A percentile compares a stretch with the other conserved stretches of the same genome.
These are phyloP conservation scores for Odontomachus brunneus DNA, from an alignment of 1,140 invertebrate genomes.

Conservation along the genomic window DNA sequence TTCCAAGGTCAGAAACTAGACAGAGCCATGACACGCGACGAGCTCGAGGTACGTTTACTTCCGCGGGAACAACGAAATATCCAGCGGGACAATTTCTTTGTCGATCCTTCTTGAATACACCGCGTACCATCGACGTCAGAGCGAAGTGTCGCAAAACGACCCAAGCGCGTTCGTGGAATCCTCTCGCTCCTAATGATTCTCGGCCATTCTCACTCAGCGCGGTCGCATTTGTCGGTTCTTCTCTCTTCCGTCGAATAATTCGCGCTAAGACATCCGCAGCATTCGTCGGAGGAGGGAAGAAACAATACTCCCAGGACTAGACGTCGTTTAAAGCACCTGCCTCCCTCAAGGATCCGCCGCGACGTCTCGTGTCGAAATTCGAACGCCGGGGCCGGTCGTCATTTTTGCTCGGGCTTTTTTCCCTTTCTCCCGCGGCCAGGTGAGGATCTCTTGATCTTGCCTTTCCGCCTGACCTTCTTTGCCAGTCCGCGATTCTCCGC, in stretches of 20 bases:
- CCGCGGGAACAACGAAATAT: neutral
- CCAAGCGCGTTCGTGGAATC: neutral
- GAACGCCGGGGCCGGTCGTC: slow-evolving; percentile 16
- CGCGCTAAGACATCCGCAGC: neutral
- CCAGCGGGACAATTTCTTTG: slow-evolving; percentile 1
- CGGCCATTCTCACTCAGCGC: slow-evolving; percentile 12
- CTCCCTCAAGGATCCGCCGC: slow-evolving; percentile 10
- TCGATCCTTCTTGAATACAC: neutral
- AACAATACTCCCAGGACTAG: slow-evolving; percentile 13
- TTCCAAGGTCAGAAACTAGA: neutral
- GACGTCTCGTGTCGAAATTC: slow-evolving; percentile 19
- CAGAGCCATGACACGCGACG: neutral
- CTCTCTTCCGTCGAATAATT: slow-evolving; percentile 4
- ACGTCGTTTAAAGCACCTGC: neutral
- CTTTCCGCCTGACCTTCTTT: slow-evolving; percentile 48
- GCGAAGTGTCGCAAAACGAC: neutral
- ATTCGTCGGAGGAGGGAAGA: neutral
- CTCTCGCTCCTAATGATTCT: slow-evolving; percentile 28
- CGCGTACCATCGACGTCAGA: neutral
- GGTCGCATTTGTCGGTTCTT: slow-evolving; percentile 9
- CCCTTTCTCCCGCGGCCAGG: slow-evolving; percentile 10
- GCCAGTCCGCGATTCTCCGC: slow-evolving; percentile 17
- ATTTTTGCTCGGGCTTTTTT: slow-evolving; percentile 24
- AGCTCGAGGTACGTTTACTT: neutral
- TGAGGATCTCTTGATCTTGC: slow-evolving; percentile 30